Base-by-base conservation (phyloP, 2,888 invertebrate genomes). In the Rhogogaster chlorosoma region DNA sequence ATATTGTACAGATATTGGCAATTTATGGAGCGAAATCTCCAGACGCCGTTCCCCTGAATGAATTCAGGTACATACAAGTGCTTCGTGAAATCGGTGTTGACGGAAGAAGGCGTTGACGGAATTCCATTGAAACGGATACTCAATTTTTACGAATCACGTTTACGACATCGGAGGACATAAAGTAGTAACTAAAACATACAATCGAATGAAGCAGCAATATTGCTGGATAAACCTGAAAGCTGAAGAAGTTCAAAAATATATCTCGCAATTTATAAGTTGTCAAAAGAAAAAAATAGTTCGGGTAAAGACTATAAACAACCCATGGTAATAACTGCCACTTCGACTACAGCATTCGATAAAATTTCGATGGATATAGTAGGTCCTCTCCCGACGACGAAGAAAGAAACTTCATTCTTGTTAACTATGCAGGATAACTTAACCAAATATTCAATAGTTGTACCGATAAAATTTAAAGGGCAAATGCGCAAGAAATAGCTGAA, bases 101-200 rank as follows among this genome's bases (percentile, higher is more conserved):
- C n/a, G n/a, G n/a, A n/a, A n/a, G n/a, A n/a, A n/a, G n/a, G n/a
- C n/a, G n/a, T n/a, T n/a, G n/a, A n/a, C n/a, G n/a, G n/a, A n/a
- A n/a, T n/a, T n/a, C n/a, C n/a, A n/a, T n/a, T n/a, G n/a, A n/a
- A n/a, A n/a, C n/a, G n/a, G n/a, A n/a, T n/a, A n/a, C n/a, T n/a
- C n/a, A n/a, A n/a, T n/a, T n/a, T n/a, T n/a, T n/a, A n/a, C n/a
- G n/a, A n/a, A n/a, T n/a, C n/a, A n/a, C n/a, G n/a, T n/a, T n/a
- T n/a, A n/a, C n/a, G n/a, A n/a, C n/a, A 57, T 87, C n/a, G 86
- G 86, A 1, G 87, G 87, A 18, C 89, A 89, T 80, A 86, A 85
- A 29, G 88, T 88, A 26, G 78, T 86, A 1, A 84, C 88, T 0
- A 85, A 84, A 9, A 87, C 88, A 0, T 70, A 75, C 7, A 78